Evolutionary conservation across 2,113 vertebrate species (phyloP).

Genomic region (Falcunculus frontatus): DNA sequence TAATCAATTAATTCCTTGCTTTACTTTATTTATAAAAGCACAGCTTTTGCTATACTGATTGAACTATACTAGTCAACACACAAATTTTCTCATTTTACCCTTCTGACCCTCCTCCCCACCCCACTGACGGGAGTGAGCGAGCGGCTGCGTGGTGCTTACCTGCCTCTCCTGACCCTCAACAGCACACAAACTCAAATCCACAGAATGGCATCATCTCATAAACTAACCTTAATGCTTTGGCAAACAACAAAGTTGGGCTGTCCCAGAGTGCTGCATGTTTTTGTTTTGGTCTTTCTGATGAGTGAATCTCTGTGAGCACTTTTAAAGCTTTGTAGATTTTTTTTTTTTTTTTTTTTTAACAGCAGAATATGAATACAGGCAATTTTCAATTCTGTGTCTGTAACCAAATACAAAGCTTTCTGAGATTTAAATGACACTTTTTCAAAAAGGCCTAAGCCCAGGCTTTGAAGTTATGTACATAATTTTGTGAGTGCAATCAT

Average conservation of each 20-base stretch:
- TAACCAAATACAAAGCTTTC: slow-evolving; percentile 47
- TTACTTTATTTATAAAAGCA: not conserved
- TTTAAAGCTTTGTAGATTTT: not conserved
- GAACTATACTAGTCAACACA: not conserved
- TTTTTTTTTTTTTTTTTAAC: not conserved
- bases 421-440: slow-evolving; percentile 36
- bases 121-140: fast-evolving
- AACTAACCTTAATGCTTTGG: not conserved
- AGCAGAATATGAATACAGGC: slow-evolving; percentile 2
- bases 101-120: not conserved
- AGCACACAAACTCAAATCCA: not conserved
- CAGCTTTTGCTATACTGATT: not conserved
- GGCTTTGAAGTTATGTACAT: slow-evolving; percentile 42
- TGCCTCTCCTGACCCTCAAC: not conserved
- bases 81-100: not conserved
- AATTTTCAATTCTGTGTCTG: slow-evolving; percentile 32
- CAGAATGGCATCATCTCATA: not conserved
- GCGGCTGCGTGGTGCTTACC: fast-evolving
- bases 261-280: not conserved
- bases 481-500: slow-evolving; percentile 7
- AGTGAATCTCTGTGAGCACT: not conserved
- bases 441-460: slow-evolving; percentile 4
- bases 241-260: not conserved
- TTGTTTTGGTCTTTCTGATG: slow-evolving; percentile 2
- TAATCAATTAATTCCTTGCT: not conserved